Evolutionary conservation across 2,888 invertebrate species (phyloP).

Genomic region (Athalia cordata): DNA sequence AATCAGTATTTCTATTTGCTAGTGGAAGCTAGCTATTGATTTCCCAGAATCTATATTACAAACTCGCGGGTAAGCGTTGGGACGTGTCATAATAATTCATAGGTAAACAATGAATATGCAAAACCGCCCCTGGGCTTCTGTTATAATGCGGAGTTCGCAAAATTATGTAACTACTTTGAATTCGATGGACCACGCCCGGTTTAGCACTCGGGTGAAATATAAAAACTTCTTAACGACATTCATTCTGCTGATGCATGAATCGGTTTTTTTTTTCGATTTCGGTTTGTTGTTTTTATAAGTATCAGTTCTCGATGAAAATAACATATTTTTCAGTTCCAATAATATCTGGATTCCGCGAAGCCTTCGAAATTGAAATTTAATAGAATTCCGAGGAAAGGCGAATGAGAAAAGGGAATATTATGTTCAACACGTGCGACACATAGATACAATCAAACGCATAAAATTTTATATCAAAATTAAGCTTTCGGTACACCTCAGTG

Average conservation of each 20-base stretch:
- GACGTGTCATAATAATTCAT: constrained; percentile 44
- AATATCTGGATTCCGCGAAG: no score
- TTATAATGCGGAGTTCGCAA: constrained; percentile 37
- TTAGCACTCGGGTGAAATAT: neutral
- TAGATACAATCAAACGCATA: neutral
- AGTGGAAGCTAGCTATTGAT: constrained; percentile 22
- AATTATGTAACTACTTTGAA: constrained; percentile 38
- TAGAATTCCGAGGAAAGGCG: neutral
- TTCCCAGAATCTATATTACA: constrained; percentile 34
- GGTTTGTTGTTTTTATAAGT: no score
- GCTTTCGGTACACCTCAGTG: constrained; percentile 15
- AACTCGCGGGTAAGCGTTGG: constrained; percentile 32
- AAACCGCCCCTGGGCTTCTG: constrained; percentile 27
- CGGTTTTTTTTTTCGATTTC: no score
- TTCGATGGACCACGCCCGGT: constrained; percentile 38
- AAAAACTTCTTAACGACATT: constrained; percentile 14
- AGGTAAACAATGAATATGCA: constrained; percentile 44
- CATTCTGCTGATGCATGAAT: neutral
- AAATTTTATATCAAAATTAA: constrained; percentile 36
- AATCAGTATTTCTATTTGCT: constrained; percentile 23
- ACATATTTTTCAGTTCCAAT: no score
- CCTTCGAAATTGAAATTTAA: no score
- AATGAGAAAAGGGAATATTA: neutral
- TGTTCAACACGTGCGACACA: neutral
- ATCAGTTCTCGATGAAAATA: no score